Evolutionary conservation across 2,888 invertebrate genomes (phyloP).

Genomic region (Harpalus rubripes): DNA sequence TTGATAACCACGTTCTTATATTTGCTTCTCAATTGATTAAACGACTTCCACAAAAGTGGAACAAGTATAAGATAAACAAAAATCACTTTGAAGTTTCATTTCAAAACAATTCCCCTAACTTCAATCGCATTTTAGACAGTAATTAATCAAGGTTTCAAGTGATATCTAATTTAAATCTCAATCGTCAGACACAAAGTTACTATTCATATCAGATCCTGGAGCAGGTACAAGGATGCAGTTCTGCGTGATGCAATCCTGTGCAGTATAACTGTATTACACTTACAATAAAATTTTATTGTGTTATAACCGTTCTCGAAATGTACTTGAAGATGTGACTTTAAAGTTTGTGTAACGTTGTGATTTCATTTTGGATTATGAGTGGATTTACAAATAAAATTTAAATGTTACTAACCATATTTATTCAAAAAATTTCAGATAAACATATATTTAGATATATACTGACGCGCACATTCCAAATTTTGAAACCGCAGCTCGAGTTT

Average conservation of each 20-base stretch:
- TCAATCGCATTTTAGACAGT: not conserved
- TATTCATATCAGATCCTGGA: conserved; percentile 26
- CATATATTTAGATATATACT: too few species aligned
- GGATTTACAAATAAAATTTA: not conserved
- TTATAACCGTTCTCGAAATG: conserved; percentile 12
- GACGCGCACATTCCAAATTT: too few species aligned
- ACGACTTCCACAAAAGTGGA: not conserved
- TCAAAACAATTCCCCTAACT: not conserved
- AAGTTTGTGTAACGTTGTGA: not conserved
- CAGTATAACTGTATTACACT: conserved; percentile 27
- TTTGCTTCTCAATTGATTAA: not conserved
- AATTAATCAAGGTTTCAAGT: conserved; percentile 41
- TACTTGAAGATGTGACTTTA: not conserved
- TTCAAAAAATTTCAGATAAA: too few species aligned
- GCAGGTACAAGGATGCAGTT: not conserved
- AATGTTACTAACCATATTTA: not conserved
- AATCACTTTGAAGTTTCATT: conserved; percentile 9
- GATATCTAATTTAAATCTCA: conserved; percentile 18
- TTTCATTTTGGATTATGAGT: not conserved
- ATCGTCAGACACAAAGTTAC: conserved; percentile 12
- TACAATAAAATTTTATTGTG: conserved; percentile 46
- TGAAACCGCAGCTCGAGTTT: too few species aligned
- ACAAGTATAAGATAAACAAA: not conserved
- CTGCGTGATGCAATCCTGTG: not conserved
- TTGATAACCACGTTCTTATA: not conserved